Percentiles rank a stretch among this genome's conserved stretches.
Conservation (phyloP, 2,113 vertebrate genomes). For the Myrmecophaga tridactyla region DNA sequence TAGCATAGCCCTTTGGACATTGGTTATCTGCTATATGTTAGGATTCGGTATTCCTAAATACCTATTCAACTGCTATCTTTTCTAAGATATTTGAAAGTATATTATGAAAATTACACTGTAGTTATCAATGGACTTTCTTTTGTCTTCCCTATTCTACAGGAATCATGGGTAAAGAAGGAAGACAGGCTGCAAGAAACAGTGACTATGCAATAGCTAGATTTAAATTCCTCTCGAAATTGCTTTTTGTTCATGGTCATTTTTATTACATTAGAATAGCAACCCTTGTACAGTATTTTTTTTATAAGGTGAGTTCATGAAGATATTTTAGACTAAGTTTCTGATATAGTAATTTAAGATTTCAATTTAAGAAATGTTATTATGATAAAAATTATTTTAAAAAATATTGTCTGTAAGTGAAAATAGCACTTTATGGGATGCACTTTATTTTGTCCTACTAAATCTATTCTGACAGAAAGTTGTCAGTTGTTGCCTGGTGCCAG, state of each 20-base stretch:
- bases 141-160: conserved; percentile 83
- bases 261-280: conserved; percentile 99
- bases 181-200: conserved; percentile 98
- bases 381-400: conserved; percentile 5
- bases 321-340: conserved; percentile 26
- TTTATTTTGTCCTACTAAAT: conserved; percentile 15
- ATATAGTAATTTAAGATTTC: background rate
- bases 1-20: background rate
- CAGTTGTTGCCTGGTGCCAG: background rate
- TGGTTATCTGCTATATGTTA: background rate
- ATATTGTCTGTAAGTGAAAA: conserved; percentile 27
- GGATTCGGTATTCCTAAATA: background rate
- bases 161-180: conserved; percentile 99
- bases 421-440: background rate
- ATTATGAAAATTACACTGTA: background rate
- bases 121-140: conserved; percentile 44
- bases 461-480: background rate
- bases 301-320: conserved; percentile 89
- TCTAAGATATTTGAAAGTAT: background rate
- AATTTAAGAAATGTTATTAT: background rate
- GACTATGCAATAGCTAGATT: conserved; percentile 99
- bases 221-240: conserved; percentile 96
- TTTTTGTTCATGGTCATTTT: conserved; percentile 99
- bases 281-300: conserved; percentile 99
- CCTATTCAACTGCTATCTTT: background rate